Conservation (phyloP, 2,888 invertebrate species). For the Rosalia funebris region DNA sequence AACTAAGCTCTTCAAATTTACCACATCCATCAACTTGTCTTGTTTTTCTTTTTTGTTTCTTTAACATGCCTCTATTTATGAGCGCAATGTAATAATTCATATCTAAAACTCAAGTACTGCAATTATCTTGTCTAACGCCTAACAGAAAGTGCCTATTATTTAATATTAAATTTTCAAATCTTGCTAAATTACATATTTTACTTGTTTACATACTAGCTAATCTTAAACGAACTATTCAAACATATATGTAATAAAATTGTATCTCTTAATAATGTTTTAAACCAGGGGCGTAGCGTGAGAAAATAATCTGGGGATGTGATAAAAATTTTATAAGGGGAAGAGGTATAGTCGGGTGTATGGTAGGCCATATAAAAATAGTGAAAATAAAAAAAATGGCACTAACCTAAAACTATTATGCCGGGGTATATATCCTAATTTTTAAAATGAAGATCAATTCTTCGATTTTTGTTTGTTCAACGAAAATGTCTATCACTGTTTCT, state of each 20-base stretch:
- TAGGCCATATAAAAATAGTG: too few species aligned
- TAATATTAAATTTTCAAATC: background rate
- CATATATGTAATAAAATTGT: background rate
- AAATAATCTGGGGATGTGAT: too few species aligned
- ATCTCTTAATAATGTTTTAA: background rate
- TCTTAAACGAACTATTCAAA: background rate
- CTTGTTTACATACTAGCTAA: background rate
- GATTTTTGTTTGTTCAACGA: too few species aligned
- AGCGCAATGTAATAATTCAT: background rate
- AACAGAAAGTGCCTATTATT: background rate
- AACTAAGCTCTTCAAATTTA: too few species aligned
- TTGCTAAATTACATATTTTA: background rate
- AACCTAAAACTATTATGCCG: too few species aligned
- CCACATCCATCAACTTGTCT: background rate
- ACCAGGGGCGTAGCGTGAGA: too few species aligned
- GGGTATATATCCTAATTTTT: too few species aligned
- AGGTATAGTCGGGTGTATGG: too few species aligned
- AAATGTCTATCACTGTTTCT: too few species aligned
- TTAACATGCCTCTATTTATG: background rate
- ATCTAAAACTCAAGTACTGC: background rate
- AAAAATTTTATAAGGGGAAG: too few species aligned
- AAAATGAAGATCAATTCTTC: too few species aligned
- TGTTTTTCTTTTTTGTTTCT: background rate
- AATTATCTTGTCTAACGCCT: background rate
- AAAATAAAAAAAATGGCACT: too few species aligned